A percentile compares a stretch with the other conserved stretches of the same genome.
Conservation (phyloP, 2,888 invertebrate genomes). For the Clusia tigrina region DNA sequence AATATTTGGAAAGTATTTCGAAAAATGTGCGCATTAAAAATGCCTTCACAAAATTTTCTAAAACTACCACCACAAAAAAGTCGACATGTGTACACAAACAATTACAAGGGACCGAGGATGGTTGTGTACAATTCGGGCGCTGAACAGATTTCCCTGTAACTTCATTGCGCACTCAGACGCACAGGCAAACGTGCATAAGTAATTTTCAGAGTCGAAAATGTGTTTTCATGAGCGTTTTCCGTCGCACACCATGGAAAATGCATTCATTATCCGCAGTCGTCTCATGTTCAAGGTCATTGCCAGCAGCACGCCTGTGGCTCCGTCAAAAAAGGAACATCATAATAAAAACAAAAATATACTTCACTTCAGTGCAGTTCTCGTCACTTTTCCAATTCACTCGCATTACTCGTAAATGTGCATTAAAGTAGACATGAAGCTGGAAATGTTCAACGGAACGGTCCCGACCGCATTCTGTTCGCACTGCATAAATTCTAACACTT, state of each 20-base stretch:
- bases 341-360: not conserved
- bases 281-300: constrained; percentile 35
- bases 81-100: not conserved
- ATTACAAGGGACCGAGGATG: no score
- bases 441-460: constrained; percentile 6
- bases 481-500: no score
- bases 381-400: constrained; percentile 11
- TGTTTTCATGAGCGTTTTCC: not conserved
- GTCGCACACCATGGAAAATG: not conserved
- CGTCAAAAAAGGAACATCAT: not conserved
- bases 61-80: not conserved
- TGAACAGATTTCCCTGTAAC: not conserved
- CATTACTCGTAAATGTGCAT: not conserved
- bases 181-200: not conserved
- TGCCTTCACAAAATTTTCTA: no score
- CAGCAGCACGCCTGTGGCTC: constrained; percentile 15
- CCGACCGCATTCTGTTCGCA: constrained; percentile 13
- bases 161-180: not conserved
- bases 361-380: constrained; percentile 19
- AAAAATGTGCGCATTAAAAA: no score
- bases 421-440: not conserved
- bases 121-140: no score
- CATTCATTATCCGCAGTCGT: not conserved
- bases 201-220: not conserved
- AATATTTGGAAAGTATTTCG: no score